These are phyloP conservation scores for Potamarius usumacintae DNA, from an alignment of 2,113 vertebrate species.

Conservation along the genomic window DNA sequence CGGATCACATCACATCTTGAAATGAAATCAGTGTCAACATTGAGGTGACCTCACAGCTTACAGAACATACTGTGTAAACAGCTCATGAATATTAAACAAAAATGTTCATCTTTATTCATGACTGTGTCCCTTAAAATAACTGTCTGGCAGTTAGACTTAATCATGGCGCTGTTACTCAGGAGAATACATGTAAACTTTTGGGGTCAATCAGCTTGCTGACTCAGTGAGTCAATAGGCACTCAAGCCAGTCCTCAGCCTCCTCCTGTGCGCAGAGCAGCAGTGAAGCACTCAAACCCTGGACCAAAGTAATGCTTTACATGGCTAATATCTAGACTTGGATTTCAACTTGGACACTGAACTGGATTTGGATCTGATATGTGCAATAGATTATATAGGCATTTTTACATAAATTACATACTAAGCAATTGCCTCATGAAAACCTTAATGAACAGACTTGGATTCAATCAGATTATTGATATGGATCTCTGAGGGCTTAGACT, in stretches of 20 bases:
- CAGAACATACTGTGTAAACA: constrained; percentile 28
- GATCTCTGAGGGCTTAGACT: no score
- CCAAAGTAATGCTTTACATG: not conserved
- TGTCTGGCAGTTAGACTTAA: not conserved
- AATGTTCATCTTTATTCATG: constrained; percentile 41
- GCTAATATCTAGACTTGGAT: not conserved
- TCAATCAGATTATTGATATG: no score
- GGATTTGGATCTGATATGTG: not conserved
- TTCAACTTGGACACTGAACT: not conserved
- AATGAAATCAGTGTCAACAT: constrained; percentile 29
- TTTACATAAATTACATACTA: not conserved
- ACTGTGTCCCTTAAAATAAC: constrained; percentile 20
- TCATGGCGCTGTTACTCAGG: not conserved
- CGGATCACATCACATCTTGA: not conserved
- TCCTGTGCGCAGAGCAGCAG: not conserved
- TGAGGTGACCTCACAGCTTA: not conserved
- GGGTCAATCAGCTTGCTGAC: constrained; percentile 12
- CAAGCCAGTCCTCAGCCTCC: not conserved
- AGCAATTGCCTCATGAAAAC: not conserved
- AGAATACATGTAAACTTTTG: not conserved
- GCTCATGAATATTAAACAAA: constrained; percentile 46
- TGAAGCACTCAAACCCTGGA: not conserved
- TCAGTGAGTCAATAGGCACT: not conserved
- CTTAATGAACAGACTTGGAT: not conserved
- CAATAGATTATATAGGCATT: not conserved